phyloP scores from a whole-genome alignment of 2,113 vertebrate genomes.

The Nettapus auritus region DNA sequence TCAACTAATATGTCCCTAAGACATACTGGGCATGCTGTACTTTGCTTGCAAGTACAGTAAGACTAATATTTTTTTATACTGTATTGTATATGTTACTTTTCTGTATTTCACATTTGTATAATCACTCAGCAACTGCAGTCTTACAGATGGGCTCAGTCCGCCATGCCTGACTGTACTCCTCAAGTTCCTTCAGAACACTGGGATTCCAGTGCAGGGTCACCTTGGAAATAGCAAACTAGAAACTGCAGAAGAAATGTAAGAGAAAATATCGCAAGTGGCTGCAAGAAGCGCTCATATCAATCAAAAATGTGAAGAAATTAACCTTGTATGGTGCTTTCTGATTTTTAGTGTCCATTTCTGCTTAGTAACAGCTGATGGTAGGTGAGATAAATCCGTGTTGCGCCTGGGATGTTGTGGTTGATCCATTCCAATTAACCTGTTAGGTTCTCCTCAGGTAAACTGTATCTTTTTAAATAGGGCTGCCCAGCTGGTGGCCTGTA shows the following conservation, averaged over 20 bases:
- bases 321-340: not conserved
- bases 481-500: not conserved
- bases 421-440: not conserved
- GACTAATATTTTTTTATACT: not conserved
- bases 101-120: not conserved
- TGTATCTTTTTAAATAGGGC: not conserved
- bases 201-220: not conserved
- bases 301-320: slow-evolving; percentile 15
- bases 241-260: not conserved
- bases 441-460: not conserved
- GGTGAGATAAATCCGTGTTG: not conserved
- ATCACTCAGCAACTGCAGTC: not conserved
- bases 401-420: not conserved
- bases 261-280: not conserved
- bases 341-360: not conserved
- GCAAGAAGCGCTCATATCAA: not conserved
- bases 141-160: not conserved
- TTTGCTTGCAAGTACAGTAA: not conserved
- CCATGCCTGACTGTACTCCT: not conserved
- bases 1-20: rapidly evolving
- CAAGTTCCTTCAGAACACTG: not conserved
- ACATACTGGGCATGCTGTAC: not conserved
- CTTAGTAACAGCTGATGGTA: not conserved
- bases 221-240: slow-evolving; percentile 38
- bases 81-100: not conserved